These are phyloP conservation scores for Antechinus stuartii DNA, from an alignment of 2,113 vertebrate species.

Conservation along the genomic window DNA sequence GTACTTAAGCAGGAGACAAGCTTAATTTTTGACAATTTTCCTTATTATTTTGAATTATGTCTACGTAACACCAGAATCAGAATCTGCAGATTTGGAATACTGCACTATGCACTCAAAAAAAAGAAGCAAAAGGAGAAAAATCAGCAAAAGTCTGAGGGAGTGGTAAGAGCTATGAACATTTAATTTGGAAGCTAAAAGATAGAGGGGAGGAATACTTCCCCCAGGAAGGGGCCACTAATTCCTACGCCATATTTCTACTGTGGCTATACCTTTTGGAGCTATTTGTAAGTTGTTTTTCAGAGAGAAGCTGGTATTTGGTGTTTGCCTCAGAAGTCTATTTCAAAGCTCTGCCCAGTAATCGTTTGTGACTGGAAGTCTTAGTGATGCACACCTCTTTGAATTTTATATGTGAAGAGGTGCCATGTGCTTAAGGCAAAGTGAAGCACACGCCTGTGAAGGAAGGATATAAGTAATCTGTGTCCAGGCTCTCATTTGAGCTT, in stretches of 20 bases:
- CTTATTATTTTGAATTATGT: not conserved
- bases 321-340: constrained; percentile 30
- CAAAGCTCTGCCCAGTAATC: constrained; percentile 33
- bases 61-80: not conserved
- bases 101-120: too few relatives aligned
- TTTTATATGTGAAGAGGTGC: not conserved
- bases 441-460: constrained; percentile 21
- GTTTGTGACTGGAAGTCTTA: constrained; percentile 27
- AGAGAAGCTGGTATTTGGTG: not conserved
- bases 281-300: not conserved
- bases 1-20: not conserved
- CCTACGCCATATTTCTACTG: not conserved
- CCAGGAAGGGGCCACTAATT: not conserved
- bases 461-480: not conserved
- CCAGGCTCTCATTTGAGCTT: not conserved
- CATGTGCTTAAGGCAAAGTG: constrained; percentile 39
- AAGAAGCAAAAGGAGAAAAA: not conserved
- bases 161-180: not conserved
- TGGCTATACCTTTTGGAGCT: not conserved
- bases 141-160: not conserved
- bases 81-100: too few relatives aligned
- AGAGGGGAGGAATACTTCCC: not conserved
- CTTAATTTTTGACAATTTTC: not conserved
- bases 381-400: not conserved
- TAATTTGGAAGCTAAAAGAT: not conserved